phyloP scores from a whole-genome alignment of 2,113 vertebrate genomes.

The Passer montanus region DNA sequence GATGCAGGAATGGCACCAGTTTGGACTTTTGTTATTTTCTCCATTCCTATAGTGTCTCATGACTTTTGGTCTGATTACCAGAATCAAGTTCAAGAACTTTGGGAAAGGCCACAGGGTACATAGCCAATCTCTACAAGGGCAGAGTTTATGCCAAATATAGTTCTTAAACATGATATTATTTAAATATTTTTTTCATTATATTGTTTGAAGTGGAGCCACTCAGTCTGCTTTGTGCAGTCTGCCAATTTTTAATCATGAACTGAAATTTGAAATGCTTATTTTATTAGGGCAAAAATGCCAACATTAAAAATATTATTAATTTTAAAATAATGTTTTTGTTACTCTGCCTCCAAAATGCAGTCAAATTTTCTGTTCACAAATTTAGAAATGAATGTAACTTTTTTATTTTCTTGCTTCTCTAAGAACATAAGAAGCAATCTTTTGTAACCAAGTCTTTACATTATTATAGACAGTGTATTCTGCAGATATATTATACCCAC shows the following conservation, averaged over 20 bases:
- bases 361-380: neutral
- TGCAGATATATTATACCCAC: neutral
- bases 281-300: neutral
- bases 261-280: constrained; percentile 59
- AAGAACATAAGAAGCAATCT: neutral
- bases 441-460: neutral
- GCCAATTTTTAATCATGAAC: constrained; percentile 45
- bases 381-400: neutral
- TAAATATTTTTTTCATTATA: constrained; percentile 37
- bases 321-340: neutral
- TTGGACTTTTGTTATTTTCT: constrained; percentile 8
- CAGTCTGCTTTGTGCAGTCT: constrained; percentile 27
- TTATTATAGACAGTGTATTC: neutral
- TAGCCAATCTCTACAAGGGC: neutral
- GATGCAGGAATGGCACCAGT: neutral
- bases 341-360: neutral
- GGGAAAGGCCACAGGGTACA: neutral
- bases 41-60: neutral
- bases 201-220: constrained; percentile 59
- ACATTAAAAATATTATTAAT: constrained; percentile 39
- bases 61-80: neutral
- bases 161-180: constrained; percentile 22
- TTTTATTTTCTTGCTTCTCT: neutral
- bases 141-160: constrained; percentile 8
- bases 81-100: neutral